These are phyloP conservation scores for Andrena bucephala DNA, from an alignment of 2,888 invertebrate genomes.

Conservation along the genomic window DNA sequence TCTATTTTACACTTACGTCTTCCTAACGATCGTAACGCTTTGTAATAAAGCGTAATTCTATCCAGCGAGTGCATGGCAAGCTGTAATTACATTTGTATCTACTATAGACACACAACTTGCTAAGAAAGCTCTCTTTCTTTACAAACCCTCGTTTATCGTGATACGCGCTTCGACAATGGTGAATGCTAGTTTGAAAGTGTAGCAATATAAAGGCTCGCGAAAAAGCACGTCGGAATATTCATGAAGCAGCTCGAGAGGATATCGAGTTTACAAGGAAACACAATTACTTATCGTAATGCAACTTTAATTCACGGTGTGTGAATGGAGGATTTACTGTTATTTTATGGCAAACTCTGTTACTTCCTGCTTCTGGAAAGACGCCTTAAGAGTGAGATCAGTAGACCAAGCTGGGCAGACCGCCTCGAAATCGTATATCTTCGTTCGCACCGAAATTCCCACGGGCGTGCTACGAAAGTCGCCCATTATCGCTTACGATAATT, in stretches of 20 bases:
- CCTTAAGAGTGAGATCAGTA: slow-evolving; percentile 37
- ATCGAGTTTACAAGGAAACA: slow-evolving; percentile 32
- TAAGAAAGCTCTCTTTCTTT: too few species aligned
- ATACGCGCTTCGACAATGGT: neutral
- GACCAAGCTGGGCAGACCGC: slow-evolving; percentile 45
- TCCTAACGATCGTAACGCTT: neutral
- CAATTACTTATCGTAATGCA: slow-evolving; percentile 31
- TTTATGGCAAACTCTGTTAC: slow-evolving; percentile 45
- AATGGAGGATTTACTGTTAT: slow-evolving; percentile 34
- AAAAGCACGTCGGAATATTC: neutral
- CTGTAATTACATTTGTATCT: too few species aligned
- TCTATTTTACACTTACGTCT: neutral
- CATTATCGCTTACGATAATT: slow-evolving; percentile 80
- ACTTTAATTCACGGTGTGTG: slow-evolving; percentile 18
- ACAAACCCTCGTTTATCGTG: neutral
- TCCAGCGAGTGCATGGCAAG: too few species aligned
- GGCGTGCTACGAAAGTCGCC: slow-evolving; percentile 54
- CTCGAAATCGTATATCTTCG: slow-evolving; percentile 57
- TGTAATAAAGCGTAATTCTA: neutral
- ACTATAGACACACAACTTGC: too few species aligned
- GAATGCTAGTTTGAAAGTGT: slow-evolving; percentile 1
- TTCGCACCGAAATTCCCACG: slow-evolving; percentile 63
- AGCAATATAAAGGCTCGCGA: neutral
- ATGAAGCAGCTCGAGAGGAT: neutral
- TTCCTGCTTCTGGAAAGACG: slow-evolving; percentile 12